Evolutionary conservation across 2,113 vertebrate species (phyloP).

Genomic region (Heteronetta atricapilla): DNA sequence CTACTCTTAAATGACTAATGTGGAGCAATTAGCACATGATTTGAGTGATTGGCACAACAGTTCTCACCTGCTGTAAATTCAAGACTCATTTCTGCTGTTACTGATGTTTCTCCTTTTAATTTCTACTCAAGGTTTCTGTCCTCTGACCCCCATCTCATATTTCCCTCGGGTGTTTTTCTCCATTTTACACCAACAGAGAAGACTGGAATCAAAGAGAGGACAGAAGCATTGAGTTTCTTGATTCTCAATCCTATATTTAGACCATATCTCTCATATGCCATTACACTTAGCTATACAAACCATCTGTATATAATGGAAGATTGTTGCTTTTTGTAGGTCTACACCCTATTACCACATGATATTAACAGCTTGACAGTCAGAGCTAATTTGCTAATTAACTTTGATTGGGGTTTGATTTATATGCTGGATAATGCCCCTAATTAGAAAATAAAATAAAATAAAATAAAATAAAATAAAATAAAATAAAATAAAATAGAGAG

Average conservation of each 20-base stretch:
- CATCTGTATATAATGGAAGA: background rate
- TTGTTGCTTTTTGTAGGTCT: background rate
- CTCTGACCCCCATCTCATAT: background rate
- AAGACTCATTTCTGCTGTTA: background rate
- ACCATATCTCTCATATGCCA: too few species aligned
- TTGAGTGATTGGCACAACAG: background rate
- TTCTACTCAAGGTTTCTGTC: background rate
- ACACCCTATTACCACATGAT: background rate
- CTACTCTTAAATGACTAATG: background rate
- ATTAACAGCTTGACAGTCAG: background rate
- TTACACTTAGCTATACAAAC: background rate
- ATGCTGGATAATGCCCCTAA: too few species aligned
- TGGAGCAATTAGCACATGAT: background rate
- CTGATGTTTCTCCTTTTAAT: background rate
- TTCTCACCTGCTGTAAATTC: background rate
- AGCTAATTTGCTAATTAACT: background rate
- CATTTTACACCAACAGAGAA: background rate
- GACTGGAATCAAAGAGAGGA: background rate
- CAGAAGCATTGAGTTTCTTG: background rate
- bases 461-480: too few species aligned
- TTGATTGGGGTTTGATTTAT: background rate
- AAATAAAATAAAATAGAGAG: background rate
- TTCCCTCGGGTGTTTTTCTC: background rate
- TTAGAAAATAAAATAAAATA: background rate
- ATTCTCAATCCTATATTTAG: background rate